Base-by-base conservation (phyloP, 2,113 vertebrate species). In the Calypte anna region DNA sequence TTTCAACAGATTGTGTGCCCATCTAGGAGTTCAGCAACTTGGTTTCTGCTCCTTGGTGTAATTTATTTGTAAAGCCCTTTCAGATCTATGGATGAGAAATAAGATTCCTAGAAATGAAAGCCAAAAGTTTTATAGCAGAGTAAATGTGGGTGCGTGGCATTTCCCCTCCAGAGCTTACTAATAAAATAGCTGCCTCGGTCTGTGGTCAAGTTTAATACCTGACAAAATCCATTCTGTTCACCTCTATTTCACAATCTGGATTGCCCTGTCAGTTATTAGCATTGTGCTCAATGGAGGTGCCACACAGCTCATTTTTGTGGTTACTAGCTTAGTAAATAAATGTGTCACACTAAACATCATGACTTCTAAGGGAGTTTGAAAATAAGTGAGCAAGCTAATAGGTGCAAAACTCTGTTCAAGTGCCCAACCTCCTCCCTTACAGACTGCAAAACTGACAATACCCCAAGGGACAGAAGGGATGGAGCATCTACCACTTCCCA, bases 191-290 rank as follows among this genome's bases (percentile, higher is more conserved):
- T 78, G 76, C 38, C 66, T 96, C 66, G 17, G 1, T 87, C 72
- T 80, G 55, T 95, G 95, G 90, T 95, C 95, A 96, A 93, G 90
- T 94, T 95, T 95, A 95, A 94, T 97, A 95, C 85, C 90, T 90
- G 79, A 66, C 70, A 96, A 90, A 95, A 94, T 70, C 90, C 63
- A 63, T 94, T 95, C 81, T 80, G 51, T 82, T 96, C 95, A 82
- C 95, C 91, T 95, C 93, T 91, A 80, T 95, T 91, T 96, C 79
- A 85, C 93, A 81, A 51, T 86, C 46, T 84, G 86, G 69, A 73
- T 61, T 88, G 85, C 91, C 75, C 90, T 91, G 87, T 74, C 90
- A 96, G 77, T 96, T 96, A 94, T 93, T 90, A 94, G 67, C 87
- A 86, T 84, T 94, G 88, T 58, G 89, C 87, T 95, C 95, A 80